These are phyloP conservation scores for Polyommatus icarus DNA, from an alignment of 2,888 invertebrate species.

Conservation along the genomic window DNA sequence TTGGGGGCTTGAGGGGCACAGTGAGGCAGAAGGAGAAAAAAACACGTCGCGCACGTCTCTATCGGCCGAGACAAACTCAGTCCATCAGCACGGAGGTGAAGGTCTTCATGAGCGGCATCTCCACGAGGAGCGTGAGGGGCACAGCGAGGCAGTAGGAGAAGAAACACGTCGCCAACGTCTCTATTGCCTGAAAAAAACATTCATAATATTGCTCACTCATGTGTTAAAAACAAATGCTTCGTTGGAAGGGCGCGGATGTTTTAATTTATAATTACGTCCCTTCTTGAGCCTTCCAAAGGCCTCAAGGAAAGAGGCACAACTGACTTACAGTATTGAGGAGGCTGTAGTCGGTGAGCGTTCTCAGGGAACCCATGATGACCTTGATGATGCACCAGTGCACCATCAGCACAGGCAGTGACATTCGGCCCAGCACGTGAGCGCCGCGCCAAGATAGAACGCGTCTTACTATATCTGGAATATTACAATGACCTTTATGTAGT, in stretches of 20 bases:
- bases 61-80: too few species aligned
- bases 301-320: slow-evolving; percentile 36
- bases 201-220: too few species aligned
- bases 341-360: slow-evolving; percentile 38
- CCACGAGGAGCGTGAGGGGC: slow-evolving; percentile 2
- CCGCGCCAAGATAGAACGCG: slow-evolving; percentile 56
- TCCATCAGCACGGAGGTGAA: slow-evolving; percentile 51
- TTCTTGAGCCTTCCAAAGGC: too few species aligned
- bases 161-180: too few species aligned
- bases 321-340: slow-evolving; percentile 42
- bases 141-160: too few species aligned
- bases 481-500: too few species aligned
- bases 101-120: slow-evolving; percentile 43
- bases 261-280: too few species aligned
- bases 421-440: slow-evolving; percentile 54
- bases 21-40: too few species aligned
- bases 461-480: slow-evolving; percentile 49
- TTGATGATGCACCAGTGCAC: slow-evolving; percentile 55
- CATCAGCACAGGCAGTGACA: slow-evolving; percentile 57
- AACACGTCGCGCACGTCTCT: too few species aligned
- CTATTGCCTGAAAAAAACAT: neutral
- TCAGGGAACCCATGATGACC: slow-evolving; percentile 45
- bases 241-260: too few species aligned
- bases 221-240: too few species aligned
- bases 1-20: too few species aligned